phyloP scores from a whole-genome alignment of 2,113 vertebrate species.

The Podarcis cretensis region DNA sequence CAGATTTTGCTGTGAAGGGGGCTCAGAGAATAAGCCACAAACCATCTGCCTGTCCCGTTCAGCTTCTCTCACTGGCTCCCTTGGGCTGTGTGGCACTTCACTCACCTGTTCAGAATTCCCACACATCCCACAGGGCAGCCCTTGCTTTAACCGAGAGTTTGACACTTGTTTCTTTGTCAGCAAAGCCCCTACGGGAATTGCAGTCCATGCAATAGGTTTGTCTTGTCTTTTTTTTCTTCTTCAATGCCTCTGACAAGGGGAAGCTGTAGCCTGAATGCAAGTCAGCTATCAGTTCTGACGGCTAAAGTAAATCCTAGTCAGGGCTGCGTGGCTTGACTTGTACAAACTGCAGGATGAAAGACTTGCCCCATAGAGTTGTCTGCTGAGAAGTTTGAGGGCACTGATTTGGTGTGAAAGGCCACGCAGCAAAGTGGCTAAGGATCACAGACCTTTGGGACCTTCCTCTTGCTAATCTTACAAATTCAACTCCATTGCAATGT shows the following conservation, averaged over 20 bases:
- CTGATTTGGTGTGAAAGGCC: background rate
- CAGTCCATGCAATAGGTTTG: slow-evolving; percentile 11
- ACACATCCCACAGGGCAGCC: slow-evolving; percentile 1
- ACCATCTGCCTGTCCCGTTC: background rate
- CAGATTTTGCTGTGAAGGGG: background rate
- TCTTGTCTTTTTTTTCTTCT: background rate
- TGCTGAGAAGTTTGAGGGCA: background rate
- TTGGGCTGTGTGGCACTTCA: background rate
- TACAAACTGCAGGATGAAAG: background rate
- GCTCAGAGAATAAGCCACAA: background rate
- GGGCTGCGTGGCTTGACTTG: background rate
- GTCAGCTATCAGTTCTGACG: background rate
- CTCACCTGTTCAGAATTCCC: background rate
- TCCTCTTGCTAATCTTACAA: background rate
- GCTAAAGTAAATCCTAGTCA: background rate
- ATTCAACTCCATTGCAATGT: background rate
- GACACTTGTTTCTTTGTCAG: slow-evolving; percentile 24
- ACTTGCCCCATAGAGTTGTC: background rate
- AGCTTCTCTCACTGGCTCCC: background rate
- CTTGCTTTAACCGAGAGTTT: background rate
- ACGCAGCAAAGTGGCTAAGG: background rate
- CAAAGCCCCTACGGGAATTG: background rate
- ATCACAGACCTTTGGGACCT: background rate
- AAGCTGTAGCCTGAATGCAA: background rate
- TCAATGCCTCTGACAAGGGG: background rate